A percentile compares a stretch with the other conserved stretches of the same genome.
These are phyloP conservation scores for Mythimna pallens DNA, from an alignment of 2,888 invertebrate species.

Conservation along the genomic window DNA sequence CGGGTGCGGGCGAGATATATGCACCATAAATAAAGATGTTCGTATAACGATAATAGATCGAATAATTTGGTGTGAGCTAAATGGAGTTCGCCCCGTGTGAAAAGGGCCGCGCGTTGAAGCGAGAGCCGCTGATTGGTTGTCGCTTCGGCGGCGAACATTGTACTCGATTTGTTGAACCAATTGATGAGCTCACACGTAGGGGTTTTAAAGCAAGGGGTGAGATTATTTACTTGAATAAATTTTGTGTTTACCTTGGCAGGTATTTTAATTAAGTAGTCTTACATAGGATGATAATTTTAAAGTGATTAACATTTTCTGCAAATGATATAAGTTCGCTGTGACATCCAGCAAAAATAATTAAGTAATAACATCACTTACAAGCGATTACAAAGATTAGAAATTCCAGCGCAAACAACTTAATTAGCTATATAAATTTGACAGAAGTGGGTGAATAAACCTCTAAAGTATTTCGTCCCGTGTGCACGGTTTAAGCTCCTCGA, in stretches of 20 bases:
- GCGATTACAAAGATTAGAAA: slow-evolving; percentile 64
- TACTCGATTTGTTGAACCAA: slow-evolving; percentile 69
- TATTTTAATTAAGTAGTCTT: neutral
- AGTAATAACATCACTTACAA: slow-evolving; percentile 61
- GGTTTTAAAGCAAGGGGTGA: slow-evolving; percentile 39
- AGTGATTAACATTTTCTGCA: slow-evolving; percentile 33
- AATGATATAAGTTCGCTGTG: slow-evolving; percentile 32
- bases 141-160: slow-evolving; percentile 69
- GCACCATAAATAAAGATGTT: slow-evolving; percentile 84
- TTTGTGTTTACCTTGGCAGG: neutral
- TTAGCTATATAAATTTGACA: slow-evolving; percentile 74
- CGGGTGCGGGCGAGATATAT: slow-evolving; percentile 78
- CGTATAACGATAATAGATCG: slow-evolving; percentile 84
- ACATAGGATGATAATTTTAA: neutral
- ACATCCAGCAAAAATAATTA: slow-evolving; percentile 51
- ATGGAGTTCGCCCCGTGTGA: slow-evolving; percentile 75
- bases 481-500: slow-evolving; percentile 77
- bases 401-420: slow-evolving; percentile 69
- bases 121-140: slow-evolving; percentile 75
- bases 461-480: slow-evolving; percentile 84
- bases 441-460: slow-evolving; percentile 80
- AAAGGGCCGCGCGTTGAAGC: slow-evolving; percentile 64
- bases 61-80: slow-evolving; percentile 85
- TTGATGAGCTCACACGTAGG: slow-evolving; percentile 58
- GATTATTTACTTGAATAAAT: slow-evolving; percentile 1